Conservation (phyloP, 2,888 invertebrate genomes). For the Teinopalpus imperialis region DNA sequence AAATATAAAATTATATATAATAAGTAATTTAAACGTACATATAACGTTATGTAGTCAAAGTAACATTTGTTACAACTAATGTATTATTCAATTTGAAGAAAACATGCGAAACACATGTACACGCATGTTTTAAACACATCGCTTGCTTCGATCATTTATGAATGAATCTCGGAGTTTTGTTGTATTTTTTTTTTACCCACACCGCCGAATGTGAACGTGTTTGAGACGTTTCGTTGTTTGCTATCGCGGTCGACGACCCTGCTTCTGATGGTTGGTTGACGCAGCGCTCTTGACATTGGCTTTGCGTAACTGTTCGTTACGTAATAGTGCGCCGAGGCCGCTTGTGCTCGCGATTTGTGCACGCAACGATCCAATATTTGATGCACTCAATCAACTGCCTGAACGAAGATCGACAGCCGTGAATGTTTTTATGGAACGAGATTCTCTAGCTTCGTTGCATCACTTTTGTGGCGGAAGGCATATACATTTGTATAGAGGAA, state of each 20-base stretch:
- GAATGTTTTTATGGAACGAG: too few species aligned
- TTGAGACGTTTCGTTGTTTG: slow-evolving; percentile 29
- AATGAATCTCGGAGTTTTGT: slow-evolving; percentile 30
- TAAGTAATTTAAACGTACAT: too few species aligned
- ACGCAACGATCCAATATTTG: slow-evolving; percentile 10
- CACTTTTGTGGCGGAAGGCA: too few species aligned
- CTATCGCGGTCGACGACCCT: slow-evolving; percentile 58
- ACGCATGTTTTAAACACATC: background rate
- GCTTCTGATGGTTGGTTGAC: slow-evolving; percentile 37
- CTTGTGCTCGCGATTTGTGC: background rate
- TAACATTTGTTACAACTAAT: background rate
- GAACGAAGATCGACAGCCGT: background rate
- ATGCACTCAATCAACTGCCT: slow-evolving; percentile 5
- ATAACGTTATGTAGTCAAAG: too few species aligned
- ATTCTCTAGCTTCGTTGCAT: background rate
- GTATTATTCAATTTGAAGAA: background rate
- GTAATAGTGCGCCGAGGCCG: slow-evolving; percentile 37
- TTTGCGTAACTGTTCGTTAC: slow-evolving; percentile 57
- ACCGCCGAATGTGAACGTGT: slow-evolving; percentile 39
- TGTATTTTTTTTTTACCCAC: slow-evolving; percentile 27
- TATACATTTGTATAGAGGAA: too few species aligned
- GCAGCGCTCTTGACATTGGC: slow-evolving; percentile 72
- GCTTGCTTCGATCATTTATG: slow-evolving; percentile 28
- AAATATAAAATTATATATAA: too few species aligned
- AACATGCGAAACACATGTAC: background rate